Evolutionary conservation across 2,888 invertebrate genomes (phyloP).

Genomic region (Notodonta ziczac): DNA sequence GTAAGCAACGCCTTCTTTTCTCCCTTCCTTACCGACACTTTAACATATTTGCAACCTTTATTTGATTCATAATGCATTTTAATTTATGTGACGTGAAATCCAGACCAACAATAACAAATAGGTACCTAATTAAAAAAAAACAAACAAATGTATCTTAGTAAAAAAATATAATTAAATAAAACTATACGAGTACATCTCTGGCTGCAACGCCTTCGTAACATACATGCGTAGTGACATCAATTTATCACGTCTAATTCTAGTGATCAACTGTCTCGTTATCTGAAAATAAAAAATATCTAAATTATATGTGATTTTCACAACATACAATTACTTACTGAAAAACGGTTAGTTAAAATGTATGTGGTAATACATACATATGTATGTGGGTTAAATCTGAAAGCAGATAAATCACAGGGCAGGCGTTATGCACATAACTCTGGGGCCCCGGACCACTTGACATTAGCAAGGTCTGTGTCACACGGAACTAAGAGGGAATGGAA

Average conservation of each 20-base stretch:
- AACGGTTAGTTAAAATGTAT: conserved; percentile 61
- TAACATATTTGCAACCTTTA: no score
- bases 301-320: neutral
- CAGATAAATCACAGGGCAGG: conserved; percentile 75
- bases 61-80: no score
- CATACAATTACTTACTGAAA: neutral
- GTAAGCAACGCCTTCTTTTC: no score
- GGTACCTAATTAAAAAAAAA: no score
- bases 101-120: no score
- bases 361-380: conserved; percentile 54
- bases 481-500: conserved; percentile 22
- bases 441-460: conserved; percentile 74
- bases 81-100: no score
- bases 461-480: conserved; percentile 64
- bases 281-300: neutral
- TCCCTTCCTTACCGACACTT: no score
- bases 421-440: conserved; percentile 77
- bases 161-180: no score
- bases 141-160: no score
- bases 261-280: neutral
- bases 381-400: conserved; percentile 64
- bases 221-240: no score
- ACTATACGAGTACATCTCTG: no score
- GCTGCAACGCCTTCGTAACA: no score
- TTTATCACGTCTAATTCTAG: neutral